Conservation (phyloP, 2,888 invertebrate species). For the Lochmaea capreae region DNA sequence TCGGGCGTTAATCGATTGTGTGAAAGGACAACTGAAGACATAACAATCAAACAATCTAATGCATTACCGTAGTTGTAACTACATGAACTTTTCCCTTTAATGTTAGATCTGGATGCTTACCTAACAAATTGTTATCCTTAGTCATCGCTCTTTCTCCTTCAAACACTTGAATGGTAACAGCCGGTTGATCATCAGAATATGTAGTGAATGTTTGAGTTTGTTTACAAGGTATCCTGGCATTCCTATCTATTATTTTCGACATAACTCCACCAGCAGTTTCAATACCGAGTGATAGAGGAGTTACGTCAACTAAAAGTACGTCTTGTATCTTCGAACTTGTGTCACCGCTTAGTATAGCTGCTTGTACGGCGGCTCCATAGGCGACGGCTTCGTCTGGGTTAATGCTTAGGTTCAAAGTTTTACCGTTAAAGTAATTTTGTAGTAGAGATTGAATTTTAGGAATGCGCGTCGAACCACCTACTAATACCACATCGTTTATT, state of each 20-base stretch:
- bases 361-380: conserved; percentile 74
- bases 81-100: too few species aligned
- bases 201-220: conserved; percentile 74
- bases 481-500: conserved; percentile 84
- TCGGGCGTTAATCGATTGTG: too few species aligned
- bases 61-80: too few species aligned
- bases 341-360: conserved; percentile 60
- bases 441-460: conserved; percentile 83
- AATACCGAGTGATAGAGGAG: conserved; percentile 78
- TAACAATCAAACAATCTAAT: too few species aligned
- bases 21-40: too few species aligned
- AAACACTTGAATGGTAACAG: conserved; percentile 70
- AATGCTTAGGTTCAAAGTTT: conserved; percentile 60
- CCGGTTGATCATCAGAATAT: conserved; percentile 76
- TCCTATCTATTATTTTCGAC: conserved; percentile 79
- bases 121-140: conserved; percentile 80
- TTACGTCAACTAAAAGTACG: conserved; percentile 67
- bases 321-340: conserved; percentile 79
- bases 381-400: conserved; percentile 64
- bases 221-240: conserved; percentile 76
- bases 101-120: conserved; percentile 62
- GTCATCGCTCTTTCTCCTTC: conserved; percentile 85
- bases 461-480: conserved; percentile 84
- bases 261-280: conserved; percentile 87
- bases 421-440: conserved; percentile 80